Evolutionary conservation across 2,888 invertebrate genomes (phyloP).

Genomic region (Aromia moschata): DNA sequence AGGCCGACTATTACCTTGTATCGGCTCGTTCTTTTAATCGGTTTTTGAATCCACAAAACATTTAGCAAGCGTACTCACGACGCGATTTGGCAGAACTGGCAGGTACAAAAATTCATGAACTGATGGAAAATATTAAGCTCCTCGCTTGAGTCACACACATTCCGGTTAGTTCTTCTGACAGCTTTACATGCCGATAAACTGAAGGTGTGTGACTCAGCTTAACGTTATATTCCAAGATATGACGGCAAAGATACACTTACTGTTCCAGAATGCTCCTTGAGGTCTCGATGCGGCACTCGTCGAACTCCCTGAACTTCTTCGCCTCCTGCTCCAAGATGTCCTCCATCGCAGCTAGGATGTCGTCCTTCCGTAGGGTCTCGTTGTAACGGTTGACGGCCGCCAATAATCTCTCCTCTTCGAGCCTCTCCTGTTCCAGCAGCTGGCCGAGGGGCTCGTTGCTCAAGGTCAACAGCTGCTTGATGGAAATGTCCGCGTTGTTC

Average conservation of each 20-base stretch:
- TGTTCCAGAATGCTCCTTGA: constrained; percentile 72
- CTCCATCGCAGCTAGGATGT: constrained; percentile 78
- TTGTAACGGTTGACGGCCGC: constrained; percentile 68
- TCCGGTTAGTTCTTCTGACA: too few relatives aligned
- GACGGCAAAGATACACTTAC: constrained; percentile 66
- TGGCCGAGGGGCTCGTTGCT: constrained; percentile 72
- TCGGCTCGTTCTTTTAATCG: too few relatives aligned
- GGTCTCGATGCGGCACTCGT: constrained; percentile 66
- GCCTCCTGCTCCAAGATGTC: constrained; percentile 74
- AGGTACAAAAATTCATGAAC: too few relatives aligned
- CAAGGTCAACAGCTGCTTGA: constrained; percentile 71
- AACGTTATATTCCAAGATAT: constrained; percentile 1
- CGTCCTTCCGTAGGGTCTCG: constrained; percentile 71
- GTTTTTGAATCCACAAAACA: too few relatives aligned
- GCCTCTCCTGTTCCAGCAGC: constrained; percentile 72
- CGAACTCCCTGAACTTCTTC: constrained; percentile 71
- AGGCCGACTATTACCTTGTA: too few relatives aligned
- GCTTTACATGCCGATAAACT: too few relatives aligned
- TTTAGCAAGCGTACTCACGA: too few relatives aligned
- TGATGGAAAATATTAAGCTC: too few relatives aligned
- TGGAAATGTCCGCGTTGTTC: constrained; percentile 72
- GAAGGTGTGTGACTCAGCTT: too few relatives aligned
- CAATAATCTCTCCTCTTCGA: constrained; percentile 73
- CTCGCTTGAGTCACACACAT: too few relatives aligned
- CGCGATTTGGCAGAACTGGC: too few relatives aligned